A percentile compares a stretch with the other conserved stretches of the same genome.
These are phyloP conservation scores for Camponotus floridanus DNA, from an alignment of 1,140 invertebrate genomes.

Conservation along the genomic window DNA sequence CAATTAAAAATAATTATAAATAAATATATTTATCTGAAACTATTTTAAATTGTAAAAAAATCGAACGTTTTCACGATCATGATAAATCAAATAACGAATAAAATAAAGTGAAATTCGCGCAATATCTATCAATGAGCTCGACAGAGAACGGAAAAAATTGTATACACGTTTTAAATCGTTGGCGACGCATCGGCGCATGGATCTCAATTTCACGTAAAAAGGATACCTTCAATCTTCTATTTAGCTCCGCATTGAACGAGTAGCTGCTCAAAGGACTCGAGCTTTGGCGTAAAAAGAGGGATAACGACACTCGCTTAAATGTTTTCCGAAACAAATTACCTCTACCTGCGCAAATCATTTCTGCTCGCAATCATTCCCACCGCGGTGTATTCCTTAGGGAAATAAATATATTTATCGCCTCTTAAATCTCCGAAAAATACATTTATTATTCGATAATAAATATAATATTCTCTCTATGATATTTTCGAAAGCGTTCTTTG, in stretches of 20 bases:
- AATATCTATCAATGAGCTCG: background rate
- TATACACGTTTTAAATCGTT: constrained; percentile 17
- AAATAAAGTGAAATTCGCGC: background rate
- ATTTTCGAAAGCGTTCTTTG: too few species aligned
- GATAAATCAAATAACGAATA: background rate
- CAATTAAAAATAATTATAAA: too few species aligned
- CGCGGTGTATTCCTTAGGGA: too few species aligned
- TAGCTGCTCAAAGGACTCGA: constrained; percentile 21
- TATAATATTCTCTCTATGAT: background rate
- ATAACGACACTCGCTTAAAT: constrained; percentile 1
- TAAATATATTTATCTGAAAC: too few species aligned
- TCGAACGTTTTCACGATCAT: background rate
- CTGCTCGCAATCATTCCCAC: background rate
- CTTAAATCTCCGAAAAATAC: too few species aligned
- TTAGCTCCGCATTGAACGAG: constrained; percentile 17
- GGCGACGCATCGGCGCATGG: constrained; percentile 13
- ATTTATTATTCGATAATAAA: background rate
- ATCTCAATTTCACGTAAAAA: constrained; percentile 4
- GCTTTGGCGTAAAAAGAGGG: background rate
- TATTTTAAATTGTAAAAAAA: too few species aligned
- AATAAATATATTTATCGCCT: too few species aligned
- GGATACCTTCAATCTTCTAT: background rate
- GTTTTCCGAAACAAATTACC: constrained; percentile 42
- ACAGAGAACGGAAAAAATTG: background rate
- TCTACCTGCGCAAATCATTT: background rate